These are phyloP conservation scores for Tribolium freemani DNA, from an alignment of 2,888 invertebrate species.

Conservation along the genomic window DNA sequence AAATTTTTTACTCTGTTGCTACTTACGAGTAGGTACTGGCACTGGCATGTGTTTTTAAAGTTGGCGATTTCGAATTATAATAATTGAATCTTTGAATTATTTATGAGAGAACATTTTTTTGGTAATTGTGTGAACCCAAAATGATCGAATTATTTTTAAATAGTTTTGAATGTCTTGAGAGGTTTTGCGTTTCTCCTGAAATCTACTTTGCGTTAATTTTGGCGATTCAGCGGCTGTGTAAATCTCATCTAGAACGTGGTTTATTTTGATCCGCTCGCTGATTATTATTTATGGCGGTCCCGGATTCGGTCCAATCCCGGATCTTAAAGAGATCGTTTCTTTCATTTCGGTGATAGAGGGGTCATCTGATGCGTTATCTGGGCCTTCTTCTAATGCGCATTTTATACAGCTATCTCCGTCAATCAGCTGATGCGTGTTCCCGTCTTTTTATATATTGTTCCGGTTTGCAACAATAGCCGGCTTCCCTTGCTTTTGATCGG, in stretches of 20 bases:
- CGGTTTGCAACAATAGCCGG: constrained; percentile 55
- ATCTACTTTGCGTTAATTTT: too few relatives aligned
- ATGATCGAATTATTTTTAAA: too few relatives aligned
- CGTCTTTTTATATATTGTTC: constrained; percentile 55
- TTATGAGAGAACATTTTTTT: too few relatives aligned
- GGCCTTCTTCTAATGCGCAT: constrained; percentile 54
- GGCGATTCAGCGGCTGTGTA: not conserved
- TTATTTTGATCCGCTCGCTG: constrained; percentile 22
- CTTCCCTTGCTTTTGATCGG: constrained; percentile 42
- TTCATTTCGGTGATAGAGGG: constrained; percentile 47
- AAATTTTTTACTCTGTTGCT: too few relatives aligned
- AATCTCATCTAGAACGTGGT: not conserved
- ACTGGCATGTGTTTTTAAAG: too few relatives aligned
- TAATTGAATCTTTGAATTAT: too few relatives aligned
- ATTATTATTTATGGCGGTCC: constrained; percentile 25
- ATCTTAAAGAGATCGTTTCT: constrained; percentile 40
- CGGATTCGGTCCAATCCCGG: constrained; percentile 8
- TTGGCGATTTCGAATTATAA: too few relatives aligned
- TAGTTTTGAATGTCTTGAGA: too few relatives aligned
- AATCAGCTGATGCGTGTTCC: constrained; percentile 54
- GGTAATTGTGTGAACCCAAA: too few relatives aligned
- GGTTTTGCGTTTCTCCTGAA: too few relatives aligned
- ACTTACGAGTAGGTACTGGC: too few relatives aligned
- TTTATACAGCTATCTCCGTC: constrained; percentile 56
- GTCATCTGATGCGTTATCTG: constrained; percentile 54